Evolutionary conservation across 64 coral and sea anemone species (phyloP), one percentile per base, ranked within the genome.

Genomic region (Anthopleura sola): DNA sequence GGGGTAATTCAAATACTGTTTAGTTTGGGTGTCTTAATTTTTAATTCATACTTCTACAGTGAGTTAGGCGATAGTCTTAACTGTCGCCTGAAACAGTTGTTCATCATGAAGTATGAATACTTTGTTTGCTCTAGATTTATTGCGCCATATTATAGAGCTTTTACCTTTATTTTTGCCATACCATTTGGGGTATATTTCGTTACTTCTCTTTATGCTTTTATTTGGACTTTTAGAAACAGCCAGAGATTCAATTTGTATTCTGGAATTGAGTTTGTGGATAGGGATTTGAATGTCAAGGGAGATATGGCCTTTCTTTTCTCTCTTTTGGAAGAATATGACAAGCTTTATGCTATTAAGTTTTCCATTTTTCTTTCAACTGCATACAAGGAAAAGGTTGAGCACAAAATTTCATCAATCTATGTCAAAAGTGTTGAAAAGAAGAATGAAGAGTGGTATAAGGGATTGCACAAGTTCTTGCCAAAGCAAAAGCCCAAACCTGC

Each of bases 281-380:
- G 13, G 5, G 31, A 79, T 38, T 38, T 79, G 36, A 38, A 79
- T 12, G 37, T 79, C 17, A 48, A 48, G 37, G 76, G 76, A 79
- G 76, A 79, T 18, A 20, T 79, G 36, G 36, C 76, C 18, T 79
- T 79, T 79, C 76, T 79, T 79, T 79, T 79, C 37, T 79, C 76
- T n/a, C 76, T 79, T 7, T 79, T 79, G 24, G 76, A 79, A 26
- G 5, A 79, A 17, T 79, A 79, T 4, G 44, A 79, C 24, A 79
- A 44, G 37, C 23, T 79, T 23, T 79, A 79, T 23, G n/a, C 37
- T 46, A 48, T 44, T 2, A 79, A 48, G 14, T 44, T 79, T 14
- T 38, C 76, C 3, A 48, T 79, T 44, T 79, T 79, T 26, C 76
- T 79, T 23, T 79, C 76, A 10, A 48, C 19, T 33, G 19, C n/a